Evolutionary conservation across 2,113 vertebrate species (phyloP).

Genomic region (Candoia aspera): DNA sequence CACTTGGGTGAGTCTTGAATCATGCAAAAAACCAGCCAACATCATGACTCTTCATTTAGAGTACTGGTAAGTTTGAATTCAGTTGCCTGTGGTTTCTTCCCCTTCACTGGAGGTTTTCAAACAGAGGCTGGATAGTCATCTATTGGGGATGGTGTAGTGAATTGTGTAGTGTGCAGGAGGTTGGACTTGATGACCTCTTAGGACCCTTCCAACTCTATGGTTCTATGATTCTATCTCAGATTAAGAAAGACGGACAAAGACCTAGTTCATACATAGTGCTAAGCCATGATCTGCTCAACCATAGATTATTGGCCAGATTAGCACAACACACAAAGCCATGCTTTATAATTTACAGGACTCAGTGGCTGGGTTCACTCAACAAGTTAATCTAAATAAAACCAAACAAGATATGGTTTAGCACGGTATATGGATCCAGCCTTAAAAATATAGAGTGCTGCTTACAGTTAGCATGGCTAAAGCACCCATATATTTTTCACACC

Average conservation of each 20-base stretch:
- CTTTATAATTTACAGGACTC: background rate
- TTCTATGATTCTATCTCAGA: background rate
- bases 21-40: background rate
- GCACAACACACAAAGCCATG: background rate
- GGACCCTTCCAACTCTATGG: background rate
- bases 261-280: background rate
- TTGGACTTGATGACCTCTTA: background rate
- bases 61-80: background rate
- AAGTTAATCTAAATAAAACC: background rate
- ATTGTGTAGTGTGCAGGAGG: background rate
- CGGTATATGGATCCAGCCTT: background rate
- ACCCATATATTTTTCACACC: background rate
- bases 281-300: background rate
- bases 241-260: background rate
- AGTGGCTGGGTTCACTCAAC: background rate
- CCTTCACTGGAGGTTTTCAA: background rate
- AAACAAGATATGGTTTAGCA: background rate
- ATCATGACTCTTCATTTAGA: background rate
- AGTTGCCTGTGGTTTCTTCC: background rate
- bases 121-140: background rate
- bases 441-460: background rate
- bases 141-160: background rate
- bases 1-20: background rate
- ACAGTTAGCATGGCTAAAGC: background rate
- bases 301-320: background rate